These are phyloP conservation scores for Epistrophe eligans DNA, from an alignment of 2,888 invertebrate genomes.

Conservation along the genomic window DNA sequence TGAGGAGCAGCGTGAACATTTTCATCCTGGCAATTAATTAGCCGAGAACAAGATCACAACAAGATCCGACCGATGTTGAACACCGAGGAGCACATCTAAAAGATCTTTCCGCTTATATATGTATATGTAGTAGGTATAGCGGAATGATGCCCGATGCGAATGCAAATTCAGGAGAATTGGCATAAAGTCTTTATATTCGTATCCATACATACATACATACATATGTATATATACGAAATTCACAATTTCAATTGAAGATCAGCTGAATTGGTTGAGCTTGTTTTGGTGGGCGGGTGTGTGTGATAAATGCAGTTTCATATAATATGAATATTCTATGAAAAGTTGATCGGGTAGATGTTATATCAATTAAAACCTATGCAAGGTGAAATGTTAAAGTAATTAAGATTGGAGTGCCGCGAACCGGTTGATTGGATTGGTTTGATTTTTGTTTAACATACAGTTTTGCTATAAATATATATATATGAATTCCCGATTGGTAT, in stretches of 20 bases:
- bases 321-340: background rate
- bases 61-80: constrained; percentile 76
- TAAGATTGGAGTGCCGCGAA: background rate
- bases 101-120: constrained; percentile 32
- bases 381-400: constrained; percentile 5
- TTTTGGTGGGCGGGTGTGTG: background rate
- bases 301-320: background rate
- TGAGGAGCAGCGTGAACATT: constrained; percentile 77
- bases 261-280: background rate
- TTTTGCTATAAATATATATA: background rate
- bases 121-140: background rate
- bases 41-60: constrained; percentile 77
- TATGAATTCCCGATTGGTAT: background rate
- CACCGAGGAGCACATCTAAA: constrained; percentile 49
- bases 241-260: constrained; percentile 13
- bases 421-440: background rate
- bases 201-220: no score
- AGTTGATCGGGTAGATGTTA: constrained; percentile 4
- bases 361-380: background rate
- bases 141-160: background rate
- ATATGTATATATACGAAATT: constrained; percentile 4
- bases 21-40: constrained; percentile 77
- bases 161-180: background rate
- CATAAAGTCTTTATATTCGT: background rate
- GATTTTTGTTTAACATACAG: background rate